Base-by-base conservation (phyloP, 64 coral and sea anemone genomes). In the Stichodactyla helianthus region DNA sequence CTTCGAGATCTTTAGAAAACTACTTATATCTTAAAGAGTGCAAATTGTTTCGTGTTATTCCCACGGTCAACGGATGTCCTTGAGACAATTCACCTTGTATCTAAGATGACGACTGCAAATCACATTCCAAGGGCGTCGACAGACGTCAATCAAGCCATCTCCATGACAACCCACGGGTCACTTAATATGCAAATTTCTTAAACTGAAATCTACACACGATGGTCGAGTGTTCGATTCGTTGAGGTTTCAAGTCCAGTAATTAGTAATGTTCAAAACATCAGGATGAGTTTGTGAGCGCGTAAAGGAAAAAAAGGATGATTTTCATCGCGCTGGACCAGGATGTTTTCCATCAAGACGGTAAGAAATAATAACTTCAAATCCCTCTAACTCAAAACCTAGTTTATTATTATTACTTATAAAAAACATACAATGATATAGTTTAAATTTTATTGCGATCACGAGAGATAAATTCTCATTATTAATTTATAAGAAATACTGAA, bases 1-100 rank as follows among this genome's bases (percentile, higher is more conserved):
- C 25, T 23, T 27, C 11, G 27, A 74, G 68, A 9, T 74, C 68
- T 74, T 74, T 74, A 74, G 20, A 20, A 68, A 27, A 74, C 68
- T 19, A 28, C 68, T 74, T 74, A 74, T 4, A 19, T 68, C 1
- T 68, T 22, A 22, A 9, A 67, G 7, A 19, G 27, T 22, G 10
- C 7, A 10, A 71, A 71, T 71, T 71, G 68, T 31, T 23, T 27
- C 22, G 1, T 22, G 8, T 31, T 27, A 35, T 10, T 74, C 68
- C 68, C 68, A 74, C 25, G 17, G 25, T 10, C 17, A 13, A 74
- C 68, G 22, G 68, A 74, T 74, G 23, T 31, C 68, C 68, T 74
- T n/a, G 22, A 26, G 68, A 74, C 68, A 28, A 74, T 74, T 74
- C 22, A 74, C 22, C 68, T 74, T 65, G 62, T 65, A n/a, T 68